Evolutionary conservation across 2,113 vertebrate species (phyloP), one percentile per base, ranked within the genome.

Genomic region (Tonatia bakeri): DNA sequence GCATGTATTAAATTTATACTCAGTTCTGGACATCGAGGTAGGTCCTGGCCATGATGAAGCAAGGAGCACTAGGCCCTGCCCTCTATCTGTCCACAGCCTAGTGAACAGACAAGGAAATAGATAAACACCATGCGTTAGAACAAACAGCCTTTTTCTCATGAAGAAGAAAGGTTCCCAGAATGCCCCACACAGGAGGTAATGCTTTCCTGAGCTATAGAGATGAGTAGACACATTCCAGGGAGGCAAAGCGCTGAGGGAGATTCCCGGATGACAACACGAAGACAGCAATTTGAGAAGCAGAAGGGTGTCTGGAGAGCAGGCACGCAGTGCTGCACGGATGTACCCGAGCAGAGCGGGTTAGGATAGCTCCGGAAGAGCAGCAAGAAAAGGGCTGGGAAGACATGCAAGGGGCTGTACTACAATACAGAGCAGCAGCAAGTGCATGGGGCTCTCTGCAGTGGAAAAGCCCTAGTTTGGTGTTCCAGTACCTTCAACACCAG

Each of bases 361-460:
- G 56, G 56, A 40, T n/a, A 33, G 10, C 11, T 82, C 4, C 19
- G 59, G 8, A 33, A 24, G 24, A 79, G 22, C 50, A 43, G 50
- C 33, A 47, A 64, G 59, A 24, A 47, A 36, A 56, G 47, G 12
- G 0, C 59, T 75, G 24, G 47, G 40, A 54, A 36, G 38, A 36
- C 7, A 2, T 0, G 28, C 9, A 8, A 40, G 9, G 15, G 9
- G 6, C 31, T 36, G 36, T 19, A 1, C 7, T 50, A 10, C 17
- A 38, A 11, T 3, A 13, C 5, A 1, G 17, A 17, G 26, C 38
- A 31, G 6, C 1, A 22, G 45, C 17, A 54, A 20, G 10, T 5
- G 20, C 1, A 69, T 2, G 52, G 9, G 52, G 9, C 22, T 52
- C 26, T 5, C 33, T 11, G 43, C n/a, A n/a, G 20, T 4, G 73